These are phyloP conservation scores for Crenuchus spilurus DNA, from an alignment of 2,797 vertebrate species.

Conservation along the genomic window DNA sequence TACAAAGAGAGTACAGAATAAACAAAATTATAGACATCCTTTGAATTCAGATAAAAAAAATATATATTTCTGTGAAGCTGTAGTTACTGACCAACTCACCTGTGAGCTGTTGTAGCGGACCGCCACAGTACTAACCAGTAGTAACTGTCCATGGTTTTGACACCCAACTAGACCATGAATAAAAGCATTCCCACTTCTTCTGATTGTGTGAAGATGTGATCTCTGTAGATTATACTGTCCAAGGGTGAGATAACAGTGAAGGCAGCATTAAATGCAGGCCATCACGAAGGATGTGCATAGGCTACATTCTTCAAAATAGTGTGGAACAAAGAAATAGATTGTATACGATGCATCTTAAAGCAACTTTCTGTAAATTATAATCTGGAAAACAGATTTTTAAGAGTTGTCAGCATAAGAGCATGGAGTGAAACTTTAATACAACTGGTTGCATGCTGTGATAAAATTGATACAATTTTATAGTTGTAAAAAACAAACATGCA, in stretches of 20 bases:
- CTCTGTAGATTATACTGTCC: constrained; percentile 64
- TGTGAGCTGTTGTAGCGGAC: constrained; percentile 76
- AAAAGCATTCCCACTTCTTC: constrained; percentile 47
- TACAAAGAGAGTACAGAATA: constrained; percentile 38
- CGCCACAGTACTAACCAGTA: constrained; percentile 67
- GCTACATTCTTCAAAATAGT: too few species aligned
- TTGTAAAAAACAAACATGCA: too few species aligned
- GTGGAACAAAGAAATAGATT: too few species aligned
- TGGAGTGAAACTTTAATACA: too few species aligned
- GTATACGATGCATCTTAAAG: too few species aligned
- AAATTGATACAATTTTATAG: too few species aligned
- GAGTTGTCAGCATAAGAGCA: too few species aligned
- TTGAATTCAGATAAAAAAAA: background rate
- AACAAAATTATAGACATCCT: background rate
- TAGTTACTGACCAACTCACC: constrained; percentile 58
- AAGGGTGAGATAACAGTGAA: background rate
- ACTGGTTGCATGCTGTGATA: too few species aligned
- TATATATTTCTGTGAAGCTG: background rate
- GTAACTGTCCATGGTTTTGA: constrained; percentile 62
- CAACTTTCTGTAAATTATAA: too few species aligned
- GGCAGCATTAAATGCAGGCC: background rate
- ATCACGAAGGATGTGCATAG: background rate
- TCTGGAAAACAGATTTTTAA: too few species aligned
- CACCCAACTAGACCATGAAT: constrained; percentile 59
- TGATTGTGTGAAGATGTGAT: constrained; percentile 69